These are phyloP conservation scores for Chloromyia formosa DNA, from an alignment of 2,888 invertebrate species.

Conservation along the genomic window DNA sequence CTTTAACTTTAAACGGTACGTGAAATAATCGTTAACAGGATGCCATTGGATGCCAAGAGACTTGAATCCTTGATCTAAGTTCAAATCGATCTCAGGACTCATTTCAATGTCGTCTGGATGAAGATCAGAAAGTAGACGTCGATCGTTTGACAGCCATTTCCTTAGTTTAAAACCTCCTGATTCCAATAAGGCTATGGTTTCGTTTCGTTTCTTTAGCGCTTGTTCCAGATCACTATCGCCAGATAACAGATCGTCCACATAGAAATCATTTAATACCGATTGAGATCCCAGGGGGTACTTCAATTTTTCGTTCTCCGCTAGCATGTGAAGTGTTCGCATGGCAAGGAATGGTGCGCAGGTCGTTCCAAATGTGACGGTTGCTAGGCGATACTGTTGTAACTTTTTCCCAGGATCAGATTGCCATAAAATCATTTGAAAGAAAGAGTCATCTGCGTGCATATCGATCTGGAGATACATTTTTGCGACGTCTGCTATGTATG, in stretches of 20 bases:
- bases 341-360: not conserved
- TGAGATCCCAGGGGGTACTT: not conserved
- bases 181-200: no score
- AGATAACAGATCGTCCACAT: not conserved
- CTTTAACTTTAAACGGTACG: no score
- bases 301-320: not conserved
- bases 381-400: not conserved
- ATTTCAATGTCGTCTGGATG: no score
- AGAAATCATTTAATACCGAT: not conserved
- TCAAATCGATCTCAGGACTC: no score
- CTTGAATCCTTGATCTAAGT: no score
- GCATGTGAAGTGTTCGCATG: not conserved
- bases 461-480: not conserved
- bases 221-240: not conserved
- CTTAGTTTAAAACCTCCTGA: no score
- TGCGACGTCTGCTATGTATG: not conserved
- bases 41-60: no score
- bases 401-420: not conserved
- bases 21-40: no score
- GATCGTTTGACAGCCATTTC: no score
- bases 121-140: no score
- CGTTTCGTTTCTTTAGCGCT: no score
- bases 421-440: not conserved
- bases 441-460: not conserved
- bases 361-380: not conserved